phyloP scores from a whole-genome alignment of 1,140 invertebrate species.

The Zaprionus vittiger region DNA sequence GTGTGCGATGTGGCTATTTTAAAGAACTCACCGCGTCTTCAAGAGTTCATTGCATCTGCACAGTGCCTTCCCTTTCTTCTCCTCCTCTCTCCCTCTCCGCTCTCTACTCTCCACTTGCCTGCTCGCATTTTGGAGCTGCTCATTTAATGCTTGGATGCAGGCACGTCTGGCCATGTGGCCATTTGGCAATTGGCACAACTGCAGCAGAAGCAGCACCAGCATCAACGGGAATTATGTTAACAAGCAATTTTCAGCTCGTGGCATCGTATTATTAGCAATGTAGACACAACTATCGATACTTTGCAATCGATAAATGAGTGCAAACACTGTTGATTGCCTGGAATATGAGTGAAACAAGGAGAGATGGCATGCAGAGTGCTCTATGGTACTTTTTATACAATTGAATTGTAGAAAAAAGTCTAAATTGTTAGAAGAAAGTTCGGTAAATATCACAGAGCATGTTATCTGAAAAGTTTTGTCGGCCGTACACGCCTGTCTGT shows the following conservation, averaged over 20 bases:
- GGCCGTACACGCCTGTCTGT: no score
- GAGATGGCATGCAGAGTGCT: no score
- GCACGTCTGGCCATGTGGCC: conserved; percentile 38
- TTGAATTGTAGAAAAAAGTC: no score
- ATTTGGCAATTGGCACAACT: conserved; percentile 37
- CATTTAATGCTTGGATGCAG: conserved; percentile 50
- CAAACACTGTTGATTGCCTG: no score
- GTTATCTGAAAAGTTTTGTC: no score
- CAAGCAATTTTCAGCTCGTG: conserved; percentile 6
- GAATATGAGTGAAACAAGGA: no score
- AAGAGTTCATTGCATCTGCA: conserved; percentile 73
- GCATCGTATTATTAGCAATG: not conserved
- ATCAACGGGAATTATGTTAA: conserved; percentile 1
- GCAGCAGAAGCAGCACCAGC: conserved; percentile 1
- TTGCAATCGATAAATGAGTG: conserved; percentile 1
- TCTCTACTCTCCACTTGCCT: not conserved
- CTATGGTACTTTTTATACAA: no score
- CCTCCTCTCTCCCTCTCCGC: not conserved
- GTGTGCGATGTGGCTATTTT: conserved; percentile 44
- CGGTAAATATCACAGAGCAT: no score
- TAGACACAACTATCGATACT: not conserved
- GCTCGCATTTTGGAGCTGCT: conserved; percentile 31
- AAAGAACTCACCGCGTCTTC: conserved; percentile 48
- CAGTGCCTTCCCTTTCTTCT: not conserved
- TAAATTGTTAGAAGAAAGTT: no score